phyloP scores from a whole-genome alignment of 1,140 invertebrate species.

The Aphis gossypii region DNA sequence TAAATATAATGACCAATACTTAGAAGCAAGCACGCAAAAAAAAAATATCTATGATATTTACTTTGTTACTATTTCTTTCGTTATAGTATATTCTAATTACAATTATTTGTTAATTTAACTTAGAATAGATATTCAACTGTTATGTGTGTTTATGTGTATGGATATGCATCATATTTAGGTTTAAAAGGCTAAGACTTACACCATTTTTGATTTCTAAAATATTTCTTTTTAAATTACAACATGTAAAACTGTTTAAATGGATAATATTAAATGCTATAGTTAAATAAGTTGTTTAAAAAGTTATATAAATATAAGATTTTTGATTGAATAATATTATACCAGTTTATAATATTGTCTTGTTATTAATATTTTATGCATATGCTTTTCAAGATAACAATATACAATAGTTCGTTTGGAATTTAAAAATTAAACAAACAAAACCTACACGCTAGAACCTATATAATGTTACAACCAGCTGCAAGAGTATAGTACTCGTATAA shows the following conservation, averaged over 20 bases:
- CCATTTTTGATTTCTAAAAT: not conserved
- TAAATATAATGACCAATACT: not conserved
- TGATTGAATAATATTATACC: not conserved
- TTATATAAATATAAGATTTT: not conserved
- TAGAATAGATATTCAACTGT: not conserved
- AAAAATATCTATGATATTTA: not conserved
- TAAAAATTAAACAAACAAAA: not conserved
- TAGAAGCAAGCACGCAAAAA: not conserved
- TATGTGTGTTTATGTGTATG: not conserved
- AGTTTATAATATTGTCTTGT: not conserved
- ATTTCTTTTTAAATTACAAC: not conserved
- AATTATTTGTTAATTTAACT: not conserved
- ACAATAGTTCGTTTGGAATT: not conserved
- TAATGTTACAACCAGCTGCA: not conserved
- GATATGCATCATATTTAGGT: not conserved
- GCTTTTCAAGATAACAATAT: not conserved
- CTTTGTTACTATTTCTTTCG: not conserved
- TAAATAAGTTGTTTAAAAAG: not conserved
- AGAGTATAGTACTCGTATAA: not conserved
- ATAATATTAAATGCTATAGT: not conserved
- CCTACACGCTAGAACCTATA: not conserved
- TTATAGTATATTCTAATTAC: not conserved
- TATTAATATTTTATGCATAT: not conserved
- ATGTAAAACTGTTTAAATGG: not conserved
- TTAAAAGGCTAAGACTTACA: too few species aligned